Evolutionary conservation across 2,113 vertebrate genomes (phyloP).

Genomic region (Poecilia latipinna): DNA sequence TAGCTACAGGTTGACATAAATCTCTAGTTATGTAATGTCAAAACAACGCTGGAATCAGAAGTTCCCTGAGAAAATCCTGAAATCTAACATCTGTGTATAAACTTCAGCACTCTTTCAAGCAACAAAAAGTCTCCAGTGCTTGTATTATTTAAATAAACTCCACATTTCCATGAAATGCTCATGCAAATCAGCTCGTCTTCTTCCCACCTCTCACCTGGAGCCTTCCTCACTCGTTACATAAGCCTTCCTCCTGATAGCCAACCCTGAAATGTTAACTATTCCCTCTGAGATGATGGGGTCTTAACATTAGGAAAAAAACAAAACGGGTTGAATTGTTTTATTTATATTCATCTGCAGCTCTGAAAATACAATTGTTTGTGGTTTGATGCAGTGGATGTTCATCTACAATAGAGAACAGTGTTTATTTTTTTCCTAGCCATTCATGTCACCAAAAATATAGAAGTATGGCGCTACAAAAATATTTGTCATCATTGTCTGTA

Average conservation of each 20-base stretch:
- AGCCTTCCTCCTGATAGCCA: not conserved
- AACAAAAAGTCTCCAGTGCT: not conserved
- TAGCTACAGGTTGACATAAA: too few species aligned
- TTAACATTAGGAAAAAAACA: not conserved
- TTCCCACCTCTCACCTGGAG: not conserved
- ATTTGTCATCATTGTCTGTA: constrained; percentile 4
- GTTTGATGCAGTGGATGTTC: too few species aligned
- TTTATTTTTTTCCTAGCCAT: too few species aligned
- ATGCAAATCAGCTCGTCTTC: not conserved
- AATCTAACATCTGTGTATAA: not conserved
- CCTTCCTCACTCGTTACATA: not conserved
- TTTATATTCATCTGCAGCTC: not conserved
- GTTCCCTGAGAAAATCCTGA: not conserved
- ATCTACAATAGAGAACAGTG: too few species aligned
- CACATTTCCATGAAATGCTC: not conserved
- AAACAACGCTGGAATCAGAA: not conserved
- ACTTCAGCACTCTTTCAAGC: not conserved
- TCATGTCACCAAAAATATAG: too few species aligned
- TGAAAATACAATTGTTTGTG: too few species aligned
- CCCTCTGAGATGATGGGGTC: not conserved
- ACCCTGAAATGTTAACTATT: not conserved
- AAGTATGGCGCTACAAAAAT: not conserved
- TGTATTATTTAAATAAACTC: not conserved
- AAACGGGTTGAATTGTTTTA: too few species aligned
- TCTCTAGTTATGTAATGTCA: too few species aligned